These are phyloP conservation scores for Odocoileus hemionus DNA, from an alignment of 2,113 vertebrate genomes.

Conservation along the genomic window DNA sequence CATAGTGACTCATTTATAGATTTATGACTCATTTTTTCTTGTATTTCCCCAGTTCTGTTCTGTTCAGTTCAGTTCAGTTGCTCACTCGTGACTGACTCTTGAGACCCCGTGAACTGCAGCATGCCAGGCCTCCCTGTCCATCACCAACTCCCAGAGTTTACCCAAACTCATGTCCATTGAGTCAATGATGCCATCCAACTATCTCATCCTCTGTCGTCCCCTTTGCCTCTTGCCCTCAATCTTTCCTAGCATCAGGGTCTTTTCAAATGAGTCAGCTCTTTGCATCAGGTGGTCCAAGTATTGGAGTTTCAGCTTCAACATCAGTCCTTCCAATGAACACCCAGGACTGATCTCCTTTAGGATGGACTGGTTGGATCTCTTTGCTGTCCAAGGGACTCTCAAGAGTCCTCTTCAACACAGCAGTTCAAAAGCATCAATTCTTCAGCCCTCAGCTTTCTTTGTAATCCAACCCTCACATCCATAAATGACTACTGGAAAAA, in stretches of 20 bases:
- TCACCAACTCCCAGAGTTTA: neutral
- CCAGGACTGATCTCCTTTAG: neutral
- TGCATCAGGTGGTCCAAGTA: neutral
- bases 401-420: neutral
- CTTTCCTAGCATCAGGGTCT: neutral
- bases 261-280: neutral
- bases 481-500: neutral
- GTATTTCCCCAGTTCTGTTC: neutral
- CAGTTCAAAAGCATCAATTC: neutral
- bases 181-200: neutral
- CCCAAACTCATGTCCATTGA: neutral
- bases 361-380: neutral
- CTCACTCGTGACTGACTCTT: fast-evolving
- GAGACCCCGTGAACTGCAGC: fast-evolving
- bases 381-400: neutral
- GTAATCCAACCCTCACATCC: neutral
- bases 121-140: neutral
- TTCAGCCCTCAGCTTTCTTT: fast-evolving
- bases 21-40: neutral
- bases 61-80: neutral
- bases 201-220: neutral
- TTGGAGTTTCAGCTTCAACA: neutral
- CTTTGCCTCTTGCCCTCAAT: neutral
- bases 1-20: neutral
- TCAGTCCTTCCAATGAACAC: neutral